Percentiles rank a stretch among this genome's conserved stretches.
phyloP scores from a whole-genome alignment of 2,888 invertebrate species.

The Troides aeacus region DNA sequence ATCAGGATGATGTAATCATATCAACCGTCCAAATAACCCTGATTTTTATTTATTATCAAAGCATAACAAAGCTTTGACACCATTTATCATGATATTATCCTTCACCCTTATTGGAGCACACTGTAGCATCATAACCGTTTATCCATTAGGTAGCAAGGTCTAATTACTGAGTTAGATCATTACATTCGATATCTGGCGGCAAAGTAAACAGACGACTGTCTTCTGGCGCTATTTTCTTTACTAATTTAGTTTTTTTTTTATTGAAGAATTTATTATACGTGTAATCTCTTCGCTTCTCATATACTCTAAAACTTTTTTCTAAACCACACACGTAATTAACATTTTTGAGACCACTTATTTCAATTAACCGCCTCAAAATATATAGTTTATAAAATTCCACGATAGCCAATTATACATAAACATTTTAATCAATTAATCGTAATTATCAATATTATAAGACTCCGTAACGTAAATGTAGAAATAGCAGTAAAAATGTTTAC shows the following conservation, averaged over 20 bases:
- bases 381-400: conserved; percentile 11
- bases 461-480: conserved; percentile 22
- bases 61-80: not conserved
- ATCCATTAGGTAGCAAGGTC: not conserved
- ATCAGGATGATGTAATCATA: too few relatives aligned
- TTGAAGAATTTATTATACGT: not conserved
- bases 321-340: not conserved
- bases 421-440: conserved; percentile 23
- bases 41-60: not conserved
- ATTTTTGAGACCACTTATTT: conserved; percentile 1
- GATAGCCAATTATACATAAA: conserved; percentile 8
- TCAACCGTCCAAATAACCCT: not conserved
- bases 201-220: not conserved
- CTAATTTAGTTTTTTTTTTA: not conserved
- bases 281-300: not conserved
- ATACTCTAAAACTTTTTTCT: not conserved
- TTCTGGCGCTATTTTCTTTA: not conserved
- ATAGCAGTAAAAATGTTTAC: conserved; percentile 12
- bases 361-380: not conserved
- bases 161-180: not conserved
- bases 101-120: not conserved
- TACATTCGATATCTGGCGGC: not conserved
- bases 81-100: not conserved
- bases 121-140: not conserved
- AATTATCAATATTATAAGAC: conserved; percentile 21